Conservation (phyloP, 2,888 invertebrate genomes). For the Entomobrya multifasciata region DNA sequence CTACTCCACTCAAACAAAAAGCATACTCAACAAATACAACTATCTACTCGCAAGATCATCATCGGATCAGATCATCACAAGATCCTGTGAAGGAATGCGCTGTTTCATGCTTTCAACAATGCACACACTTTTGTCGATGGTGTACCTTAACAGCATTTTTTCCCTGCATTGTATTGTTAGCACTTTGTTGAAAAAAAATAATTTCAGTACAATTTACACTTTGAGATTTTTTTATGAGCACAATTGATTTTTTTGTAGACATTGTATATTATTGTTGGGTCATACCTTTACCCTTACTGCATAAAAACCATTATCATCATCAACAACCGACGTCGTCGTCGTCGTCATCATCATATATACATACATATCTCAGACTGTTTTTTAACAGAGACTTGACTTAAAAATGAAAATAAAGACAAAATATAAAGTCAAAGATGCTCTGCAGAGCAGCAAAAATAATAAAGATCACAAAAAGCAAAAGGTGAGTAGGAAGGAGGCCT, state of each 20-base stretch:
- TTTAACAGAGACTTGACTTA: too few species aligned
- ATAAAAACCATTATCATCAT: neutral
- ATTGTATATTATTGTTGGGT: neutral
- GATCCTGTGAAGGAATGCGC: slow-evolving; percentile 35
- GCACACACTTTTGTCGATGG: neutral
- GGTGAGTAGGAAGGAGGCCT: slow-evolving; percentile 2
- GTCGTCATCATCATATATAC: neutral
- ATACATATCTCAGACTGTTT: too few species aligned
- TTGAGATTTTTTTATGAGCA: neutral
- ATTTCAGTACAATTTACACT: neutral
- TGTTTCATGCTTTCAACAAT: slow-evolving; percentile 18
- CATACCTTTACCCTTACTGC: neutral
- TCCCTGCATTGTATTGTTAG: neutral
- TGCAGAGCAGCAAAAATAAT: neutral
- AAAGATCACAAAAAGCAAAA: neutral
- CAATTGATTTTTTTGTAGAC: neutral
- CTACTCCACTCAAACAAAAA: too few species aligned
- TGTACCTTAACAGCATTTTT: neutral
- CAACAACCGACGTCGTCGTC: neutral
- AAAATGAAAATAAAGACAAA: too few species aligned
- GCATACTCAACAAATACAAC: too few species aligned
- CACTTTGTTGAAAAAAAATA: neutral
- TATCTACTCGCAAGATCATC: too few species aligned
- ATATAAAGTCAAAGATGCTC: too few species aligned
- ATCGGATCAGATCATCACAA: slow-evolving; percentile 8